Evolutionary conservation across 1,140 invertebrate species (phyloP).

Genomic region (Yoshiicerus persimilis): DNA sequence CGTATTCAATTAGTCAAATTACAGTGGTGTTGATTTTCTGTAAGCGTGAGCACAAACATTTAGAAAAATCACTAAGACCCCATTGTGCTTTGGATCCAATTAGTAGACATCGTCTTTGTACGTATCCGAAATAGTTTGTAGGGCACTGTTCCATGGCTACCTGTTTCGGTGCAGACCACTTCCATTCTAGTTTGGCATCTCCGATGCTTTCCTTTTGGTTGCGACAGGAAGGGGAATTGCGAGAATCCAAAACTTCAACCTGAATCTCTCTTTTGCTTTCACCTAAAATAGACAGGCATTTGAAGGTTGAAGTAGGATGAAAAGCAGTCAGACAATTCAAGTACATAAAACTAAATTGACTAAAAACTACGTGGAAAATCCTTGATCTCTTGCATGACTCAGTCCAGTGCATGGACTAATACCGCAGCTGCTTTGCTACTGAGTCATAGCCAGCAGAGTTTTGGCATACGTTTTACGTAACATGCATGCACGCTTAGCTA

Average conservation of each 20-base stretch:
- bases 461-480: background rate
- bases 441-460: background rate
- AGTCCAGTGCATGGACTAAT: background rate
- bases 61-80: constrained; percentile 38
- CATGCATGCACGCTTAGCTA: background rate
- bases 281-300: background rate
- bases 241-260: constrained; percentile 39
- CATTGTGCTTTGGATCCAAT: constrained; percentile 15
- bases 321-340: background rate
- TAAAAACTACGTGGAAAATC: background rate
- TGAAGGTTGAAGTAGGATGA: background rate
- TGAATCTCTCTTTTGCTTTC: constrained; percentile 3
- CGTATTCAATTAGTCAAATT: constrained; percentile 12
- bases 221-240: constrained; percentile 42
- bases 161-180: constrained; percentile 33
- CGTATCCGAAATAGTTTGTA: constrained; percentile 26
- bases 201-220: constrained; percentile 12
- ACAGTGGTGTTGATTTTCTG: constrained; percentile 32
- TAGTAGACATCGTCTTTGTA: constrained; percentile 36
- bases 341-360: background rate
- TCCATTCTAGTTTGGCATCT: constrained; percentile 28
- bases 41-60: constrained; percentile 31
- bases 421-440: background rate
- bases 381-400: background rate
- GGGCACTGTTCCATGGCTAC: constrained; percentile 37